Percentiles rank a stretch among this genome's conserved stretches.
Evolutionary conservation across 2,113 vertebrate genomes (phyloP).

Genomic region (Engystomops pustulosus): DNA sequence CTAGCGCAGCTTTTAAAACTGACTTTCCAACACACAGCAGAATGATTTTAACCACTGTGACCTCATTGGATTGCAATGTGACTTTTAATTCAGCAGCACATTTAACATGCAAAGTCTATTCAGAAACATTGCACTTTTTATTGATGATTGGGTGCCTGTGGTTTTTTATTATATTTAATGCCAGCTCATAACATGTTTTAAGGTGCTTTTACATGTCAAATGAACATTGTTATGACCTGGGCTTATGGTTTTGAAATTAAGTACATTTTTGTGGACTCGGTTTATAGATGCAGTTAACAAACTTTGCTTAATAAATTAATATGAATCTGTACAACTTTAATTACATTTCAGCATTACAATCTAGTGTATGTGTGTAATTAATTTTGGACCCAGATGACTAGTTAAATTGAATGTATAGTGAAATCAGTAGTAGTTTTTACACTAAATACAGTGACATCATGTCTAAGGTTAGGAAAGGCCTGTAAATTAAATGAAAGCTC

Average conservation of each 20-base stretch:
- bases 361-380: slow-evolving; percentile 1
- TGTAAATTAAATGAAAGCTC: slow-evolving; percentile 57
- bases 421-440: slow-evolving; percentile 58
- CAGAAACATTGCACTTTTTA: slow-evolving; percentile 58
- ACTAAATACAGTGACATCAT: slow-evolving; percentile 62
- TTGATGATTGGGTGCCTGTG: slow-evolving; percentile 60
- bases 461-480: slow-evolving; percentile 66
- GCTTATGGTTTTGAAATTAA: slow-evolving; percentile 49
- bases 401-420: slow-evolving; percentile 61
- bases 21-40: slow-evolving; percentile 50
- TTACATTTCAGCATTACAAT: slow-evolving; percentile 58
- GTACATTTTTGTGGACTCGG: slow-evolving; percentile 46
- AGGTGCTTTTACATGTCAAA: slow-evolving; percentile 59
- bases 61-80: slow-evolving; percentile 48
- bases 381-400: slow-evolving; percentile 63
- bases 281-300: slow-evolving; percentile 21
- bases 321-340: slow-evolving; percentile 61
- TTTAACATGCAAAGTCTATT: slow-evolving; percentile 58
- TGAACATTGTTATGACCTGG: slow-evolving; percentile 57
- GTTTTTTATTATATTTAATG: slow-evolving; percentile 59
- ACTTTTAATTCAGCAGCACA: slow-evolving; percentile 55
- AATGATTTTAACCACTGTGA: slow-evolving; percentile 55
- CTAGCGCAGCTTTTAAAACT: slow-evolving; percentile 24
- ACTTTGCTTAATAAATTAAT: slow-evolving; percentile 58
- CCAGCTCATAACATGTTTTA: slow-evolving; percentile 56